Evolutionary conservation across 1,140 invertebrate species (phyloP), one percentile per base, ranked within the genome.

Genomic region (Leptinotarsa defecta): DNA sequence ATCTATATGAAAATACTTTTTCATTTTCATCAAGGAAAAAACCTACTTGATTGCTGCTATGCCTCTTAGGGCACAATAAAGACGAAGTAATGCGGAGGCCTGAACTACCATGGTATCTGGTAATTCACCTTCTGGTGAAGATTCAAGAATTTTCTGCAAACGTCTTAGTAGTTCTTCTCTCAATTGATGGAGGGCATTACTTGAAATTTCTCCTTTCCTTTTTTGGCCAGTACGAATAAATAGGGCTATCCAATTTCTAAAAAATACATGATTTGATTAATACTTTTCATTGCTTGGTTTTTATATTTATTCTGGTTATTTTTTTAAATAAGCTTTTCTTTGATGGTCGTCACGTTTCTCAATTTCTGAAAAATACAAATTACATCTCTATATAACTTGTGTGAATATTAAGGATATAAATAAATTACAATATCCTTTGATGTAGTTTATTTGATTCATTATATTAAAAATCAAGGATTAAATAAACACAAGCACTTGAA

Each of bases 171-270:
- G 86, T 85, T 96, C 93, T 77, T 94, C 91, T 65, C 97, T 87
- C 65, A 98, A 86, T 65, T 89, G 88, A 76, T 92, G 90, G n/a
- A 96, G 86, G 70, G 92, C 91, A 48, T 91, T 89, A 34, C 88
- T 88, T 78, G 91, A 88, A 64, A 88, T 88, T 83, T 96, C 94
- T 27, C 92, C 91, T 84, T 94, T 95, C 65, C 92, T 88, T 88
- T 98, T 98, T 82, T 98, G 96, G 3, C 95, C 94, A 83, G 93
- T 94, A 78, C 96, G 91, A 49, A 98, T 91, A 83, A 96, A 98
- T 80, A 94, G 90, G 0, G 95, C 94, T 85, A 98, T 97, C 96
- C 96, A 98, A 75, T 92, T 93, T 80, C 84, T 84, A 68, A 70
- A 77, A 79, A 76, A 57, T 57, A 57, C 13, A n/a, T 57, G 4